These are phyloP conservation scores for Chrysochloris asiatica DNA, from an alignment of 2,113 vertebrate species.

Conservation along the genomic window DNA sequence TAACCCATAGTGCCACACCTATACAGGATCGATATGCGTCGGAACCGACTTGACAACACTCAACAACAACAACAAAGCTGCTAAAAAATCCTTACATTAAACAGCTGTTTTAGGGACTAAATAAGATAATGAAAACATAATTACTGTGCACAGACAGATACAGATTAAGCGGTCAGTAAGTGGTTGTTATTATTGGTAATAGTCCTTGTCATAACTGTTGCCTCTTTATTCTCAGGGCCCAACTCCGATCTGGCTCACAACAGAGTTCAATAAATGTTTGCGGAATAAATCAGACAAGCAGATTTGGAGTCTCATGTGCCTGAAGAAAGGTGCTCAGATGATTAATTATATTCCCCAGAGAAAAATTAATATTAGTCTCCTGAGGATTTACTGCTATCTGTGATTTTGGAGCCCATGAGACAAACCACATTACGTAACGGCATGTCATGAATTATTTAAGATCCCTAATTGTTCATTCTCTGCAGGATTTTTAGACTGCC, in stretches of 20 bases:
- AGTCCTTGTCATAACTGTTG: background rate
- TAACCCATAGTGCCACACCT: no score
- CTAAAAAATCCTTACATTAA: background rate
- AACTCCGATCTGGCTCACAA: background rate
- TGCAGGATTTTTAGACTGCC: background rate
- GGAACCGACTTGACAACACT: no score
- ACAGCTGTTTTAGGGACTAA: background rate
- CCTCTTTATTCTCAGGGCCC: background rate
- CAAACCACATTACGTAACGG: background rate
- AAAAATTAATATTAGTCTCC: conserved; percentile 55
- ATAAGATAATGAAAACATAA: background rate
- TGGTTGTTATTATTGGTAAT: background rate
- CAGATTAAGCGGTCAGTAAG: background rate
- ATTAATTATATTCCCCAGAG: conserved; percentile 48
- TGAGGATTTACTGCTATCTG: conserved; percentile 31
- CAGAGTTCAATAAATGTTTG: no score
- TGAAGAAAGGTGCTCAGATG: conserved; percentile 12
- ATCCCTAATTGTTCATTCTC: conserved; percentile 12
- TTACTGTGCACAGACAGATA: background rate
- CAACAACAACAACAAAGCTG: background rate
- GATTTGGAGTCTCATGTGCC: background rate
- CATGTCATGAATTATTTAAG: conserved; percentile 35
- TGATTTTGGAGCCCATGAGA: background rate
- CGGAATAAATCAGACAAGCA: conserved; percentile 12
- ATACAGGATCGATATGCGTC: background rate